Evolutionary conservation across 2,888 invertebrate species (phyloP).

Genomic region (Nudaria mundana): DNA sequence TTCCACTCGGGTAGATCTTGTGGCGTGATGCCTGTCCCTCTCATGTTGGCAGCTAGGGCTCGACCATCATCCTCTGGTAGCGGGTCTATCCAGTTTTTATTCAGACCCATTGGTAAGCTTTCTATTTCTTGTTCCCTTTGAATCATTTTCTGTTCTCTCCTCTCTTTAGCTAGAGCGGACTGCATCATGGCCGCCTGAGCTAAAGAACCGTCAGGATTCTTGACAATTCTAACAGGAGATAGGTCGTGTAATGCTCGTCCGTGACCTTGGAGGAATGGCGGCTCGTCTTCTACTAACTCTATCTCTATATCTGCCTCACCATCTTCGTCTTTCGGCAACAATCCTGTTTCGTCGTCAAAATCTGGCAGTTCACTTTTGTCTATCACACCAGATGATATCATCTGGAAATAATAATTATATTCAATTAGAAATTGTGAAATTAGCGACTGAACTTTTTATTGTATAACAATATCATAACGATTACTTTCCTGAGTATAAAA

Average conservation of each 20-base stretch:
- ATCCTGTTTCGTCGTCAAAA: constrained; percentile 97
- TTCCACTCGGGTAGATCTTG: constrained; percentile 99
- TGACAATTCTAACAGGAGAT: constrained; percentile 96
- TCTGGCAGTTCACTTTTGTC: constrained; percentile 97
- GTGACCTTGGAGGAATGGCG: constrained; percentile 97
- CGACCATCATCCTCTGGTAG: constrained; percentile 91
- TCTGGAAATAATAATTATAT: constrained; percentile 66
- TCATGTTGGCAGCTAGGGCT: constrained; percentile 87
- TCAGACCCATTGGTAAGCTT: constrained; percentile 87
- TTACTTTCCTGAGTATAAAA: no score
- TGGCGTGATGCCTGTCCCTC: constrained; percentile 91
- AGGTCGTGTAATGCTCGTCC: constrained; percentile 95
- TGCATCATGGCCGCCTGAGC: constrained; percentile 99
- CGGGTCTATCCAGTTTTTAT: constrained; percentile 98
- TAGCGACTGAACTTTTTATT: background rate
- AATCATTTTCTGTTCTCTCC: constrained; percentile 97
- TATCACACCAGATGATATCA: constrained; percentile 95
- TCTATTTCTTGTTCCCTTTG: constrained; percentile 96
- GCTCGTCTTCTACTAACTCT: constrained; percentile 99
- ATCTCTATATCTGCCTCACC: constrained; percentile 99
- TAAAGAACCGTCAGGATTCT: constrained; percentile 99
- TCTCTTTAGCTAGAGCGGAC: constrained; percentile 97
- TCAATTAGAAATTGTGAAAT: background rate
- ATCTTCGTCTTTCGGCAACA: constrained; percentile 94
- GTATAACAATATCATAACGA: background rate